Evolutionary conservation across 2,113 vertebrate genomes (phyloP).

Genomic region (Lethenteron camtschaticum): DNA sequence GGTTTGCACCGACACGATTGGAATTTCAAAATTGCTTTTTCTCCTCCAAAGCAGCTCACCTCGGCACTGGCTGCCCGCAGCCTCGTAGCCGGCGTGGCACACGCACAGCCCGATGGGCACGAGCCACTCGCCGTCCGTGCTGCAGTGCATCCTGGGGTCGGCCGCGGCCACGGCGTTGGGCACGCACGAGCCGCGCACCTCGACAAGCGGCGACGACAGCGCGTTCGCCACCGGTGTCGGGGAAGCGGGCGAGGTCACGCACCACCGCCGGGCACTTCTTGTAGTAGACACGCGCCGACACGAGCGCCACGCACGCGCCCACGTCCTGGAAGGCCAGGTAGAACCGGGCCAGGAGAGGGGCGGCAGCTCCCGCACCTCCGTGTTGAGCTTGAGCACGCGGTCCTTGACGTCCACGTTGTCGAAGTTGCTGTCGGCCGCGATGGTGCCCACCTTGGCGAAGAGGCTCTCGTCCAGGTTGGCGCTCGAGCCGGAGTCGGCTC

Average conservation of each 20-base stretch:
- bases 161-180: conserved; percentile 29
- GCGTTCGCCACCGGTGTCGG: conserved; percentile 43
- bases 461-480: conserved; percentile 46
- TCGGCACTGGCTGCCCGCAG: conserved; percentile 30
- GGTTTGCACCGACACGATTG: too few relatives aligned
- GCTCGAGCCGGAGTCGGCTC: conserved; percentile 40
- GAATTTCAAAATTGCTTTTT: too few relatives aligned
- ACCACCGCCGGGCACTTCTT: conserved; percentile 42
- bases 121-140: conserved; percentile 62
- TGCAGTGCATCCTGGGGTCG: conserved; percentile 56
- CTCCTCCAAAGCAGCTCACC: conserved; percentile 25
- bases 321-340: conserved; percentile 50
- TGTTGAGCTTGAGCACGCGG: conserved; percentile 48
- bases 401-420: conserved; percentile 48
- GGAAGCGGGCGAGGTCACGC: conserved; percentile 38
- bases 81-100: conserved; percentile 45
- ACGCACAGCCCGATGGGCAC: conserved; percentile 64
- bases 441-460: conserved; percentile 44
- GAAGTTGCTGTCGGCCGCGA: conserved; percentile 47
- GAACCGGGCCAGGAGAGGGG: conserved; percentile 44
- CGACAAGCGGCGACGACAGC: conserved; percentile 36
- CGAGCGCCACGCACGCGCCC: conserved; percentile 43
- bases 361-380: conserved; percentile 40
- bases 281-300: conserved; percentile 42
- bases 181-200: conserved; percentile 37